Base-by-base conservation (phyloP, 2,797 vertebrate species). In the Chaenodraco wilsoni region DNA sequence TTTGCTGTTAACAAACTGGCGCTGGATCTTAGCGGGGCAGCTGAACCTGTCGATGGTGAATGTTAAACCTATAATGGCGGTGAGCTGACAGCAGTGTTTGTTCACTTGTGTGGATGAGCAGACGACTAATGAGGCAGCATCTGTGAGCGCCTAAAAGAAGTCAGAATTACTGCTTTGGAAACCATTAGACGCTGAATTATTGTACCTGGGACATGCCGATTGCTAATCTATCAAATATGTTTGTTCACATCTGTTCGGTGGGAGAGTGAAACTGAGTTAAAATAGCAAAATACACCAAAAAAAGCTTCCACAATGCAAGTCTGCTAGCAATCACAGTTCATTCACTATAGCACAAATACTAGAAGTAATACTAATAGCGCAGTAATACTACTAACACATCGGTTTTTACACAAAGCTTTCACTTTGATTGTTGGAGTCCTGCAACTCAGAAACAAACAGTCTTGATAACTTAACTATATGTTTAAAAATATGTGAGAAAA, bases 1-100 rank as follows among this genome's bases (percentile, higher is more conserved):
- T 63, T 62, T 65, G 62, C 44, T 71, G 61, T 68, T 12, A 70
- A 79, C 50, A 78, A 74, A 76, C 46, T 54, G 55, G 4, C 23
- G 5, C 50, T 50, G 57, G 44, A 33, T 78, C 51, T 67, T n/a
- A 51, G 62, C 63, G 27, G 49, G 19, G 62, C 44, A 64, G 48
- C 69, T 59, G 54, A 62, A 58, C 37, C 69, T 63, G 37, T 57
- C 69, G 43, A 57, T 64, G 16, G 13, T 17, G 3, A 60, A 58
- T 45, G 44, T 66, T 74, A 52, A 79, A 63, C 27, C n/a, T 14
- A 13, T 23, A 55, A 71, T 21, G 27, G 65, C 43, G 40, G 52
- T 2, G 2, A 78, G 50, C 16, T 31, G 50, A 59, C 54, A 61
- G 6, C 37, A n/a, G 27, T 5, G 9, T 65, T 59, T 75, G 76